Base-by-base conservation (phyloP, 2,888 invertebrate species). In the Allophyes oxyacanthae region DNA sequence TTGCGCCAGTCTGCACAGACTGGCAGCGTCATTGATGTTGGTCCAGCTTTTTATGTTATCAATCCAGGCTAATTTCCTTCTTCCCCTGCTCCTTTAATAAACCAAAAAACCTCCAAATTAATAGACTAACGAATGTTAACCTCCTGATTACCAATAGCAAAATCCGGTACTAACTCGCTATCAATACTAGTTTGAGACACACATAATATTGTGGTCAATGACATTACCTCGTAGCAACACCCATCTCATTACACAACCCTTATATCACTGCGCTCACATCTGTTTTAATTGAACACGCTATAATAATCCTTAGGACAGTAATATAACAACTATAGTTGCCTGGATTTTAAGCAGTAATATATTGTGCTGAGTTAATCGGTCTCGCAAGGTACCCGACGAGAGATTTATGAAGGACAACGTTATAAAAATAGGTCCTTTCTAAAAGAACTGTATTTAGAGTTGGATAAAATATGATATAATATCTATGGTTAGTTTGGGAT, bases 341-440 rank as follows among this genome's bases (percentile, higher is more conserved):
- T 46, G 32, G 7, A 14, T 43, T 32, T 37, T 5, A 2, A 34
- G 34, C 30, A 13, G 3, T 49, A 36, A 36, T 42, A 20, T 15
- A 45, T 30, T 36, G 6, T 41, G 13, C 8, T 56, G 64, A 45
- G 25, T 42, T 45, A 46, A 51, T 63, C 36, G 37, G 33, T 13
- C 45, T 46, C 36, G 11, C 41, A 41, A 58, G 50, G 63, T 64
- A 64, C 37, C 11, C 25, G 38, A 28, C 59, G 5, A 14, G 6
- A 41, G 46, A 52, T 64, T 64, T 51, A 52, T 46, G 32, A 34
- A 37, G 33, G 34, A 8, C 6, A 37, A 42, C 38, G 43, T 64
- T 58, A 52, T 10, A 48, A 64, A 64, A 52, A 64, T 64, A 43
- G 34, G 26, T 52, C 37, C 26, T 20, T 26, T 46, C 34, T 46